Evolutionary conservation across 2,888 invertebrate genomes (phyloP), one percentile per base, ranked within the genome.

Genomic region (Epinotia nisella): DNA sequence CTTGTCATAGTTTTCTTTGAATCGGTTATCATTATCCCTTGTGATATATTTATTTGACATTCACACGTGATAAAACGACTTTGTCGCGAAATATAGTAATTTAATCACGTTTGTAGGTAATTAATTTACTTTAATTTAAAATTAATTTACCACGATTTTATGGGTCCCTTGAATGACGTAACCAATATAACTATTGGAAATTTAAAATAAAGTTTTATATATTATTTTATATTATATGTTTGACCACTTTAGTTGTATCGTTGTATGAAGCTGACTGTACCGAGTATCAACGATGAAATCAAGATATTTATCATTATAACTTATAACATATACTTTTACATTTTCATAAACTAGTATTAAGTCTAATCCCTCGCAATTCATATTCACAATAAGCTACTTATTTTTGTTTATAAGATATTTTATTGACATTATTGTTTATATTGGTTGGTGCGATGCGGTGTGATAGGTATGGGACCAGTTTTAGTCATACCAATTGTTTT

Each of bases 391-490:
- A 21, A 13, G 21, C n/a, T 3, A 49, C 15, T 51, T 49, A 59
- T 35, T 39, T 59, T 58, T 58, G 53, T 69, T 73, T 69, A 29
- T 68, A 68, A 61, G 66, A 61, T 49, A 39, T 72, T 66, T 67
- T 58, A 73, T 69, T 58, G 56, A 60, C 49, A 51, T 58, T 49
- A n/a, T 49, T 62, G 67, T 72, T 61, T 61, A 51, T 60, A 53
- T 73, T 58, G 62, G 51, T 73, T 73, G 73, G 73, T 58, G 69
- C 69, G 73, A 62, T n/a, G 53, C 35, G 55, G 55, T 56, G 73
- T 66, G 65, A 71, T 71, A 53, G 51, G 55, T 73, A 64, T 41
- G 73, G 73, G 73, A 73, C 73, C 69, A 73, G 73, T 49, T 49
- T 51, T 59, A 69, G 58, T 73, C 53, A 64, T 61, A 62, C 56